Conservation (phyloP, 2,113 vertebrate genomes). For the Gallinago undulata region DNA sequence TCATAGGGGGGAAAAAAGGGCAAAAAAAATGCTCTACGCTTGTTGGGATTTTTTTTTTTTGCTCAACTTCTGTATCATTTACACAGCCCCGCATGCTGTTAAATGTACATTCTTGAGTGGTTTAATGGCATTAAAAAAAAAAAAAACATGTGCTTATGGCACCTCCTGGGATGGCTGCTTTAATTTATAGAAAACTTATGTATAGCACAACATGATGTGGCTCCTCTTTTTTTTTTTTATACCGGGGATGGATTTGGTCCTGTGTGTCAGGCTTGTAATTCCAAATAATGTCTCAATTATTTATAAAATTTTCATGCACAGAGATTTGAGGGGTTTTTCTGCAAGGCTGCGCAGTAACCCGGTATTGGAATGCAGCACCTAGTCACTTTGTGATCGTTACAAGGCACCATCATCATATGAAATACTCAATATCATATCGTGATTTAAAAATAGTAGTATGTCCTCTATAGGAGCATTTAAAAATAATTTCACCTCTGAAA, state of each 20-base stretch:
- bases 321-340: neutral
- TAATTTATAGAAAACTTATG: neutral
- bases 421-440: neutral
- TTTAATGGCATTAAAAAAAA: neutral
- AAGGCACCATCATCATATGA: neutral
- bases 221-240: neutral
- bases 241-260: neutral
- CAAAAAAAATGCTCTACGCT: neutral
- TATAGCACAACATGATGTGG: accelerated
- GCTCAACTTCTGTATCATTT: neutral
- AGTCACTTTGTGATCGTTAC: neutral
- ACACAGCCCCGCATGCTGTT: neutral
- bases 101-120: neutral
- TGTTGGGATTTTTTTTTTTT: too few relatives aligned
- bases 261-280: neutral
- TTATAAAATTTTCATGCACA: neutral
- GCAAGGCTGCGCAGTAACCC: accelerated
- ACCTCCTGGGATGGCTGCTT: neutral
- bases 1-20: neutral
- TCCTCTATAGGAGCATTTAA: neutral
- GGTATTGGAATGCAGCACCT: neutral
- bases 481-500: neutral
- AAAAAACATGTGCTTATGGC: too few relatives aligned
- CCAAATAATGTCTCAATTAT: neutral
- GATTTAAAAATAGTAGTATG: neutral